Base-by-base conservation (phyloP, 2,113 vertebrate species). In the Mus pahari region DNA sequence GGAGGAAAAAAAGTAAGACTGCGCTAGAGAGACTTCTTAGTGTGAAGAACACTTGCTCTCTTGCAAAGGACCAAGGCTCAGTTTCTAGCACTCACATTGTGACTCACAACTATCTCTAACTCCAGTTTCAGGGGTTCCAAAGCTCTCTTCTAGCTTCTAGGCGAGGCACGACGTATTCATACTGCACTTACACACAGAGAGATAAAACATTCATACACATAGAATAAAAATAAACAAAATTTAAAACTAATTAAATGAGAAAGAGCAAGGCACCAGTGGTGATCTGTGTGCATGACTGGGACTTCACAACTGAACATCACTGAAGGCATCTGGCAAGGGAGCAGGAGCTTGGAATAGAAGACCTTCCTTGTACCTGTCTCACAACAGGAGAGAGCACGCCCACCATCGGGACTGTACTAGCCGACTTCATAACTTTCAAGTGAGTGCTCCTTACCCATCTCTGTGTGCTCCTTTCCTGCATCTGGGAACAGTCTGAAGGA, bases 381-480 rank as follows among this genome's bases (percentile, higher is more conserved):
- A 86, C 81, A 36, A 48, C 36, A 78, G 26, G 42, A 77, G 50
- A 87, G 11, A 77, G 12, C 16, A 62, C 66, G 86, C 42, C 68
- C 22, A 48, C 36, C 53, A 55, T 93, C 22, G 66, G 62, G 2
- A 66, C 36, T 48, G 90, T 60, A 17, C 62, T 90, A 71, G 53
- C 33, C 75, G 36, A 26, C 66, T 60, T 91, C 92, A 24, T 53
- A 86, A 71, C 70, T 91, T 70, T 83, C 74, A 96, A 88, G 33
- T 81, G 89, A 92, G 82, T 83, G 28, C 45, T 86, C 87, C 24
- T 2, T 19, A 60, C 14, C n/a, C 22, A 4, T 92, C 60, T 10
- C 33, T 33, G 24, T 14, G 28, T 79, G 45, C 73, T 86, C 42
- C 90, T 90, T 96, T 66, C 45, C 64, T 83, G 24, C 66, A 22